phyloP scores from a whole-genome alignment of 1,140 invertebrate genomes.

The Zaprionus camerounensis region DNA sequence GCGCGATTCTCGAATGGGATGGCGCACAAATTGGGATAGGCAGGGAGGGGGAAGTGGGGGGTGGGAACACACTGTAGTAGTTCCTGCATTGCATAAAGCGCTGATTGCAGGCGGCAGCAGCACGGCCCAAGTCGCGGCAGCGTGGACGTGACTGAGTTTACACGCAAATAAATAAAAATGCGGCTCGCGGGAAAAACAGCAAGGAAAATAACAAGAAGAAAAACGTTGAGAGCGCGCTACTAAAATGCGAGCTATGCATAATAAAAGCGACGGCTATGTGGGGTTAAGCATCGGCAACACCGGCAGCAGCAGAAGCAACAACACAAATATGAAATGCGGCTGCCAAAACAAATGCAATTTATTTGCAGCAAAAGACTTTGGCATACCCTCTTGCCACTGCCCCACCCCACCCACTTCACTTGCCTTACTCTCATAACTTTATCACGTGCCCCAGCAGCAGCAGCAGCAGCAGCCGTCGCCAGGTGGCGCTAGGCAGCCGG shows the following conservation, averaged over 20 bases:
- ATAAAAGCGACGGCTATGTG: slow-evolving; percentile 30
- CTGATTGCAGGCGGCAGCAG: slow-evolving; percentile 59
- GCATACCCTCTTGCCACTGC: neutral
- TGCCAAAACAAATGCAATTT: slow-evolving; percentile 74
- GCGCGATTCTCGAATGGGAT: slow-evolving; percentile 44
- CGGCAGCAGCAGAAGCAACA: slow-evolving; percentile 16
- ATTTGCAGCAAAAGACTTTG: slow-evolving; percentile 47
- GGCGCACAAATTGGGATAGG: neutral
- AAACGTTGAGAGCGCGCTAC: slow-evolving; percentile 5
- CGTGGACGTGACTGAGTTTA: slow-evolving; percentile 65
- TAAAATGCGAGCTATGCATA: slow-evolving; percentile 41
- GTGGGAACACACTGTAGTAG: neutral
- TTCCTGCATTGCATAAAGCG: slow-evolving; percentile 58
- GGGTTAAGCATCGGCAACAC: slow-evolving; percentile 60
- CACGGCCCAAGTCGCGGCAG: neutral
- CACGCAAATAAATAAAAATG: slow-evolving; percentile 71
- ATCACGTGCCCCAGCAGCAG: slow-evolving; percentile 46
- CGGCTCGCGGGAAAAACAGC: slow-evolving; percentile 25
- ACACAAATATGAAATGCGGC: slow-evolving; percentile 57
- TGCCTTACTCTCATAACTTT: slow-evolving; percentile 50
- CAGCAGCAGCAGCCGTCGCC: slow-evolving; percentile 44
- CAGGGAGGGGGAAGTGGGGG: too few species aligned
- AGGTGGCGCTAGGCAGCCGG: slow-evolving; percentile 64
- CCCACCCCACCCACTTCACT: neutral
- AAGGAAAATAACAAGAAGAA: slow-evolving; percentile 20